Evolutionary conservation across 2,888 invertebrate species (phyloP).

Genomic region (Metalampra italica): DNA sequence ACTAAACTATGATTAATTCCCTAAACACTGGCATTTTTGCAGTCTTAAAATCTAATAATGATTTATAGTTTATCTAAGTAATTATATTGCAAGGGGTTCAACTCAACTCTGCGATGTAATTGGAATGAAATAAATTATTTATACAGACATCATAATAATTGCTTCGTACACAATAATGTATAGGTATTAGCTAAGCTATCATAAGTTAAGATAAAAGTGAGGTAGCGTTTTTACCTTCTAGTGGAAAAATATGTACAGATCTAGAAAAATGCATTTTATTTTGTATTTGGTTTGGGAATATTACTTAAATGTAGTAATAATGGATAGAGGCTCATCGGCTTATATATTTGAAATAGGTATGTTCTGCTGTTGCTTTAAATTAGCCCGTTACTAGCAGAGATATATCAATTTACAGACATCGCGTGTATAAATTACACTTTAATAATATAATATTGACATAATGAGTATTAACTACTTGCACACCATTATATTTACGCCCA

Average conservation of each 20-base stretch:
- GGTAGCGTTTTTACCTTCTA: conserved; percentile 77
- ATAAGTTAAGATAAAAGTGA: conserved; percentile 69
- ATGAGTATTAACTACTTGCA: conserved; percentile 73
- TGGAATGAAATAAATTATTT: conserved; percentile 5
- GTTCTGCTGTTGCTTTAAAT: conserved; percentile 12
- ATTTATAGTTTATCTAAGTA: neutral
- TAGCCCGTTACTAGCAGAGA: conserved; percentile 42
- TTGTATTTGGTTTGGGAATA: conserved; percentile 58
- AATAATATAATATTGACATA: conserved; percentile 52
- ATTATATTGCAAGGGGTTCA: conserved; percentile 2
- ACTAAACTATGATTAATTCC: conserved; percentile 46
- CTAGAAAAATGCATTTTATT: conserved; percentile 54
- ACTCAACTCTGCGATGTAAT: conserved; percentile 4
- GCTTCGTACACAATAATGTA: conserved; percentile 22
- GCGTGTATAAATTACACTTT: conserved; percentile 40
- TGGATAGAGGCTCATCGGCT: conserved; percentile 26
- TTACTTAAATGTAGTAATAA: conserved; percentile 39
- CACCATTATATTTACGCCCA: conserved; percentile 51
- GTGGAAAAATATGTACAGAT: conserved; percentile 73
- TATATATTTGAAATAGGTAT: neutral
- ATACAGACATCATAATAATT: conserved; percentile 7
- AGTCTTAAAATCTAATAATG: conserved; percentile 58
- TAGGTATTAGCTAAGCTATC: conserved; percentile 66
- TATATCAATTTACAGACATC: conserved; percentile 51
- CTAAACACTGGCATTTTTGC: conserved; percentile 69